A percentile compares a stretch with the other conserved stretches of the same genome.
These are phyloP conservation scores for Yponomeuta plumbellus DNA, from an alignment of 2,888 invertebrate species.

Conservation along the genomic window DNA sequence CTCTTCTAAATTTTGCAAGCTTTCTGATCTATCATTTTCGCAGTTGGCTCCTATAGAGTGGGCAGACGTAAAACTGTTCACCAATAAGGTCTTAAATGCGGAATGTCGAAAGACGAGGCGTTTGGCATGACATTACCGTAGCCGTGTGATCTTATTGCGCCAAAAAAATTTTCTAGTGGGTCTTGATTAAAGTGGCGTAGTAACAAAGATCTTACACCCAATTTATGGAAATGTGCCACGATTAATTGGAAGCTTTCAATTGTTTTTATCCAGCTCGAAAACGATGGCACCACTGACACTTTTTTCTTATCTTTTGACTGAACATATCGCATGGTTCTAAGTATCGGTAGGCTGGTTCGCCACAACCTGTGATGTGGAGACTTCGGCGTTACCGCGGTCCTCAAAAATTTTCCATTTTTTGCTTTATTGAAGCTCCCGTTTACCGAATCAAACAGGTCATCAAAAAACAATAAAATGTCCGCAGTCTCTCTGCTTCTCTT, in stretches of 20 bases:
- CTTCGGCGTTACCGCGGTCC: slow-evolving; percentile 19
- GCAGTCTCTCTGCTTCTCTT: slow-evolving; percentile 21
- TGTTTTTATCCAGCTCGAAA: slow-evolving; percentile 8
- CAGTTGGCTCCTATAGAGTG: slow-evolving; percentile 21
- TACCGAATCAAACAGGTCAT: slow-evolving; percentile 21
- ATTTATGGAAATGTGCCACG: background rate
- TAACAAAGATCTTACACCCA: slow-evolving; percentile 18
- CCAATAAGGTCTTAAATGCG: slow-evolving; percentile 13
- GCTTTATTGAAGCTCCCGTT: slow-evolving; percentile 21
- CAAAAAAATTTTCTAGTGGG: slow-evolving; percentile 20
- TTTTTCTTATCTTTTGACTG: background rate
- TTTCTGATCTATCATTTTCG: slow-evolving; percentile 15
- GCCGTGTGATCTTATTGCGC: slow-evolving; percentile 15
- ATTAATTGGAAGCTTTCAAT: slow-evolving; percentile 8
- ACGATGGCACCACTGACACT: slow-evolving; percentile 5
- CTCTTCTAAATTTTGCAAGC: background rate
- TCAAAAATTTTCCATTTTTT: slow-evolving; percentile 15
- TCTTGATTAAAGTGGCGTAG: slow-evolving; percentile 22
- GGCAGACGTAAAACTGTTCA: slow-evolving; percentile 17
- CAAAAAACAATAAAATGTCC: slow-evolving; percentile 20
- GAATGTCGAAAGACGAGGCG: slow-evolving; percentile 10
- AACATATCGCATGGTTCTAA: slow-evolving; percentile 9
- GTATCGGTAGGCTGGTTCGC: background rate
- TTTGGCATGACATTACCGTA: slow-evolving; percentile 12
- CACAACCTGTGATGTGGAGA: slow-evolving; percentile 19